A percentile compares a stretch with the other conserved stretches of the same genome.
Conservation (phyloP, 2,113 vertebrate species). For the Bufo bufo region DNA sequence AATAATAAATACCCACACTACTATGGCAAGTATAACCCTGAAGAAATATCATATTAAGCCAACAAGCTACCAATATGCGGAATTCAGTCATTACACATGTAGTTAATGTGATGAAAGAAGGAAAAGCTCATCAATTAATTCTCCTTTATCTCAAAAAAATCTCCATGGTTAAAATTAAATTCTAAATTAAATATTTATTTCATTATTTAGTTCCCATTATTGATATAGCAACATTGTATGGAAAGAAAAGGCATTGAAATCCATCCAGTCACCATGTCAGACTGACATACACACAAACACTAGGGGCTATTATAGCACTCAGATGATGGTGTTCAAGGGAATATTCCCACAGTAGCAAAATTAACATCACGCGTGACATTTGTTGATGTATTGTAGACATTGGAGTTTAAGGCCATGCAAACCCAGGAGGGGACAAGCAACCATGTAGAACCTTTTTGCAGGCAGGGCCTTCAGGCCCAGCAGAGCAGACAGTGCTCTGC, state of each 20-base stretch:
- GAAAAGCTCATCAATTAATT: not conserved
- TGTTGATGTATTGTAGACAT: too few relatives aligned
- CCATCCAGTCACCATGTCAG: not conserved
- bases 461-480: too few relatives aligned
- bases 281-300: not conserved
- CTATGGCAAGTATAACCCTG: not conserved
- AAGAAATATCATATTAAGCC: not conserved
- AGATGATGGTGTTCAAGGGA: too few relatives aligned
- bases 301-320: not conserved
- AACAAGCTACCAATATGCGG: not conserved
- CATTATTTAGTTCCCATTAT: not conserved
- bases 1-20: not conserved
- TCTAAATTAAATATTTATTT: not conserved
- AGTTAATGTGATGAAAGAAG: not conserved
- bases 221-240: not conserved
- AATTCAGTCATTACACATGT: not conserved
- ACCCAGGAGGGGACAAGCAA: too few relatives aligned
- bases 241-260: not conserved
- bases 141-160: not conserved
- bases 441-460: too few relatives aligned
- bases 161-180: not conserved
- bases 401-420: too few relatives aligned
- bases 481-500: too few relatives aligned
- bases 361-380: too few relatives aligned
- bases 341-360: too few relatives aligned